These are phyloP conservation scores for Erebia aethiops DNA, from an alignment of 2,888 invertebrate genomes.

Conservation along the genomic window DNA sequence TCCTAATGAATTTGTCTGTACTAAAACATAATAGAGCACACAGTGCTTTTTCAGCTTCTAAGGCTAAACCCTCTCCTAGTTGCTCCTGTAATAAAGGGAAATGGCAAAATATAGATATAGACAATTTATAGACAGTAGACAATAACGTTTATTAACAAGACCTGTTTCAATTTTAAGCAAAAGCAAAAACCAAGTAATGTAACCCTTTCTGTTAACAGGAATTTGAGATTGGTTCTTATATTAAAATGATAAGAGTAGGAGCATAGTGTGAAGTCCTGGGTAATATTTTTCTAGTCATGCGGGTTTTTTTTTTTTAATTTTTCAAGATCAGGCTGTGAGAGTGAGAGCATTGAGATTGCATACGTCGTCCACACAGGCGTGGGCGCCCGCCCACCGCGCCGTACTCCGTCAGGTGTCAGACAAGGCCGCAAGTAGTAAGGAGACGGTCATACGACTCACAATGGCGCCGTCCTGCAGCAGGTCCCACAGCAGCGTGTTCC, in stretches of 20 bases:
- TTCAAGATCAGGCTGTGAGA: no score
- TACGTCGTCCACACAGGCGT: constrained; percentile 85
- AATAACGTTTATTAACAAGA: no score
- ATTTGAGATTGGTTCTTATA: no score
- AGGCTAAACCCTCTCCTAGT: constrained; percentile 93
- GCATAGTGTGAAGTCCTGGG: no score
- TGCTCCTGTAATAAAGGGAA: constrained; percentile 82
- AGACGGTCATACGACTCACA: constrained; percentile 79
- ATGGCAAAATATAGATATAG: neutral
- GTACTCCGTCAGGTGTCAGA: no score
- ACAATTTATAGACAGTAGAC: no score
- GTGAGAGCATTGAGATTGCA: constrained; percentile 52
- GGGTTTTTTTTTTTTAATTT: no score
- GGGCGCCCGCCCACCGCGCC: constrained; percentile 27
- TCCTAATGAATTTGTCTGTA: constrained; percentile 93
- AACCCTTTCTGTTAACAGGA: no score
- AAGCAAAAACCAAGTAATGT: no score
- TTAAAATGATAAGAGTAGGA: no score
- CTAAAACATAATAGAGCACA: constrained; percentile 95
- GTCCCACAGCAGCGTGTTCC: constrained; percentile 97
- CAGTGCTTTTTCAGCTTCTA: constrained; percentile 97
- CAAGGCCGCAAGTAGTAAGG: neutral
- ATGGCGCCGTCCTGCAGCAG: constrained; percentile 95
- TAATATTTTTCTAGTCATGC: no score
- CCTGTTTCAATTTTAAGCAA: no score